These are phyloP conservation scores for Cydia amplana DNA, from an alignment of 1,140 invertebrate genomes.

Conservation along the genomic window DNA sequence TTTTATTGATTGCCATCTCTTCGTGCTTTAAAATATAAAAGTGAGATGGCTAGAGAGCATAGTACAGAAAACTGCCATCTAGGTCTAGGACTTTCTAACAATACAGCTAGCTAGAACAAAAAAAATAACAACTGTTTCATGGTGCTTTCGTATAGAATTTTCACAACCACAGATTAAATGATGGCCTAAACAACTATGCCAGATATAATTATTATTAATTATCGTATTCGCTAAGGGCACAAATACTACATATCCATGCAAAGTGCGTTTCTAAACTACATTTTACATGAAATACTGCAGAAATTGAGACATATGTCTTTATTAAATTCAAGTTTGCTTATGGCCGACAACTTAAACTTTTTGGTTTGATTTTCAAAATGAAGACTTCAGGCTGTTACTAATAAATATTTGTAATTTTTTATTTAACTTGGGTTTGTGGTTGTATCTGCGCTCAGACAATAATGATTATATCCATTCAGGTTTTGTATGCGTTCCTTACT, in stretches of 20 bases:
- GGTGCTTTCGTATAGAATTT: neutral
- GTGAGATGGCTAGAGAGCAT: neutral
- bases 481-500: neutral
- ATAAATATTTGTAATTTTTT: no score
- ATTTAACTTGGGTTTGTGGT: no score
- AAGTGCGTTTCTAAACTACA: no score
- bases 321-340: no score
- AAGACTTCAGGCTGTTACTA: no score
- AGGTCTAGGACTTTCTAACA: neutral
- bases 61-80: neutral
- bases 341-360: no score
- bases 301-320: no score
- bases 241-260: neutral
- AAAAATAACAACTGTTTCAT: neutral
- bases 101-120: neutral
- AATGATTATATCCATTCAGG: neutral
- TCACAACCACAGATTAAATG: neutral
- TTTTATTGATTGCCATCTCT: no score
- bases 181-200: conserved; percentile 1
- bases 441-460: no score
- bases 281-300: no score
- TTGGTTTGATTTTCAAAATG: no score
- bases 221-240: neutral
- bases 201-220: neutral
- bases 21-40: neutral